Base-by-base conservation (phyloP, 2,113 vertebrate species). In the Pseudorasbora parva region DNA sequence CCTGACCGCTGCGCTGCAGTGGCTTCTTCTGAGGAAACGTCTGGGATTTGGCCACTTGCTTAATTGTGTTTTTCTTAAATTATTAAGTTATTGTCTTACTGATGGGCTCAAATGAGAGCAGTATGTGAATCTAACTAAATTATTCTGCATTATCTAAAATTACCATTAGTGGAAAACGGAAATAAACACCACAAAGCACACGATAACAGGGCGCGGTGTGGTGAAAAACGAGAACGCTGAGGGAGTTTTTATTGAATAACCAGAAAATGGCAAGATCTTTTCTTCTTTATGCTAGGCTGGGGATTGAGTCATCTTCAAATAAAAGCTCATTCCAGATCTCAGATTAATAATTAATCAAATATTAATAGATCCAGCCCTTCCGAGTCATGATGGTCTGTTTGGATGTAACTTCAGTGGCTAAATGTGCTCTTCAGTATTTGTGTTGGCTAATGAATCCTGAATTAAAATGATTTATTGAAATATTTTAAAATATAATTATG, bases 281-380 rank as follows among this genome's bases (percentile, higher is more conserved):
- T 12, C 4, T 64, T 6, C 73, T 87, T 51, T 5, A 88, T 79
- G 85, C 84, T 82, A 86, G 69, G 75, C 60, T 83, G 59, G 77
- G 78, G 56, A 87, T 82, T 87, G 85, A 85, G 43, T 69, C 78
- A 87, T 87, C 81, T 81, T 56, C 60, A 87, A 60, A 86, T 88
- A 91, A 91, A 87, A 92, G 86, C 60, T 27, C 78, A 83, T 78
- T 59, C 87, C 88, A 86, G 86, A 82, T 72, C 76, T 83, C 56
- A 82, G 71, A 90, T 94, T 86, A 94, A 93, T 94, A 90, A 94
- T 94, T 92, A 78, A 94, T 93, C 86, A 87, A 88, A 91, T 89
- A 82, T 91, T 92, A 89, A 93, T 89, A 90, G 90, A 81, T 91
- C 91, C 85, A 83, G 66, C 86, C 88, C 71, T 84, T 72, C 89